Conservation (phyloP, 2,113 vertebrate genomes). For the Chroicocephalus ridibundus region DNA sequence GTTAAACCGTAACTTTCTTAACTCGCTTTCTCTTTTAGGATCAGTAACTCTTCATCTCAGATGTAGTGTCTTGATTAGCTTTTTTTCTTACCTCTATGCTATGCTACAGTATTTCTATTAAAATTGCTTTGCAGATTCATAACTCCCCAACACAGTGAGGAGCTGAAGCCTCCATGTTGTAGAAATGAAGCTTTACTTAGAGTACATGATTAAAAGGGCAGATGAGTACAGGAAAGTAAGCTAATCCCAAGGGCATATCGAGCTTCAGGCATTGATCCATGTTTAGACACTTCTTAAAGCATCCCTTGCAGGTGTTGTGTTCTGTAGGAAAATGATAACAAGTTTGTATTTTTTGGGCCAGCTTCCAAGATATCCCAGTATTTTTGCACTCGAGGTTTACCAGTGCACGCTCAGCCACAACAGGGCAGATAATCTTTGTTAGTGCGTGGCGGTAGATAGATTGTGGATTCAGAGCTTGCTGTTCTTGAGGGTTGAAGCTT, state of each 20-base stretch:
- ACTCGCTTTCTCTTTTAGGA: not conserved
- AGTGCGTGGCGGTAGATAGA: not conserved
- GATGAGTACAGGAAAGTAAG: not conserved
- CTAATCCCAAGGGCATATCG: not conserved
- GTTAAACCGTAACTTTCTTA: not conserved
- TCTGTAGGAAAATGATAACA: not conserved
- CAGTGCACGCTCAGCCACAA: fast-evolving
- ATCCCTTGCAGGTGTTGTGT: not conserved
- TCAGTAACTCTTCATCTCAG: conserved; percentile 32
- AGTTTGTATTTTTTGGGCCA: not conserved
- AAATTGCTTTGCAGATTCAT: not conserved
- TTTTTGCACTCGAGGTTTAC: not conserved
- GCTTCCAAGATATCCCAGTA: not conserved
- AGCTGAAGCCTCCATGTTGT: not conserved
- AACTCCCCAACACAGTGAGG: not conserved
- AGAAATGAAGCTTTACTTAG: not conserved
- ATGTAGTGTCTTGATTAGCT: not conserved
- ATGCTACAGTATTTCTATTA: not conserved
- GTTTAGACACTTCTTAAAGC: not conserved
- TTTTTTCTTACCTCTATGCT: not conserved
- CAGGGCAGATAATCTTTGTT: not conserved
- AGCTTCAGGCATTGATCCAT: not conserved
- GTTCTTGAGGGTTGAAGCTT: not conserved
- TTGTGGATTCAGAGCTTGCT: not conserved
- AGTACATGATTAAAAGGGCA: not conserved